Evolutionary conservation across 2,113 vertebrate species (phyloP).

Genomic region (Fulica atra): DNA sequence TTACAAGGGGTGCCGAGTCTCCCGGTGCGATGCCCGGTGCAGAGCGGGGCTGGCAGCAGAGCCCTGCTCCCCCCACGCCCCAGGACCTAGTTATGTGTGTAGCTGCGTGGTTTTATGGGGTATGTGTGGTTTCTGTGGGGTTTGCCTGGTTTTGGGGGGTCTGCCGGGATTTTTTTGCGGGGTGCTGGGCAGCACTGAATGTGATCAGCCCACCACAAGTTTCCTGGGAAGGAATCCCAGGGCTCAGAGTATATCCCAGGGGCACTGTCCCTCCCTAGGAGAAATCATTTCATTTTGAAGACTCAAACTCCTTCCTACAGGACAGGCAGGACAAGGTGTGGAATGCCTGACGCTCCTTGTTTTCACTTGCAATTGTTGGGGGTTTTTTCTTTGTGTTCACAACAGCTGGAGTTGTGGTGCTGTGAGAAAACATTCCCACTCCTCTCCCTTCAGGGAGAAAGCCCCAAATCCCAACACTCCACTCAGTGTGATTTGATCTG

Average conservation of each 20-base stretch:
- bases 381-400: fast-evolving
- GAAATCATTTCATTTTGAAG: neutral
- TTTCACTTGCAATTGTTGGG: fast-evolving
- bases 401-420: fast-evolving
- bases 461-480: neutral
- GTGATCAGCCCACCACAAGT: fast-evolving
- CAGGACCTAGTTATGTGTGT: fast-evolving
- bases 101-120: neutral
- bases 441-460: neutral
- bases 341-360: neutral
- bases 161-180: neutral
- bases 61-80: neutral
- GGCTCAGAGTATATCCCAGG: neutral
- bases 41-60: neutral
- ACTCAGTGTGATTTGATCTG: fast-evolving
- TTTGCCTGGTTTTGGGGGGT: no score
- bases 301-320: fast-evolving
- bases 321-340: neutral
- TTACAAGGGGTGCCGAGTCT: neutral
- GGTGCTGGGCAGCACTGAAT: neutral
- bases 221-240: neutral
- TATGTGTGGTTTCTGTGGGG: no score
- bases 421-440: neutral
- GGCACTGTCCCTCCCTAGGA: neutral
- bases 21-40: fast-evolving